These are phyloP conservation scores for Yoshiicerus persimilis DNA, from an alignment of 1,140 invertebrate species.

Conservation along the genomic window DNA sequence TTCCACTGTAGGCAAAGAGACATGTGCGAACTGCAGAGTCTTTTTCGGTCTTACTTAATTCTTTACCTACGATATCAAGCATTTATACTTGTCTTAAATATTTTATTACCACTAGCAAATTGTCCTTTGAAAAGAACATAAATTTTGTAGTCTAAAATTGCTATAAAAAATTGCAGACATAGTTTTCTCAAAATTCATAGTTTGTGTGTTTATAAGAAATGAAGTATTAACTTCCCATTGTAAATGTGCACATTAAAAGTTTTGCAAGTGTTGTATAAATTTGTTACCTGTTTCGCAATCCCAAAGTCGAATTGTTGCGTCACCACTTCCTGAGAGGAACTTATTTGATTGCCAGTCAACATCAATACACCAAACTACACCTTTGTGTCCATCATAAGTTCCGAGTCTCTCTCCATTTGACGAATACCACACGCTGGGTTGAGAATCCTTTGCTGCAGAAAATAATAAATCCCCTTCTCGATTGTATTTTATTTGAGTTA, in stretches of 20 bases:
- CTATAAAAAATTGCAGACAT: too few species aligned
- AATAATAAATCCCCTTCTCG: constrained; percentile 97
- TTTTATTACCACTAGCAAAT: too few species aligned
- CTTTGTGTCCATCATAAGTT: constrained; percentile 93
- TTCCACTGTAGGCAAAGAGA: constrained; percentile 89
- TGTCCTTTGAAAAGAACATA: constrained; percentile 53
- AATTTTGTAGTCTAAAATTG: constrained; percentile 54
- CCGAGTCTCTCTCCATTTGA: constrained; percentile 97
- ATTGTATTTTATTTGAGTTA: constrained; percentile 98
- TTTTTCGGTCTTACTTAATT: constrained; percentile 68
- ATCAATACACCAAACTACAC: constrained; percentile 97
- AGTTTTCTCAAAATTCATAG: too few species aligned
- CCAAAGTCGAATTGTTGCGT: constrained; percentile 86
- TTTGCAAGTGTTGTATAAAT: too few species aligned
- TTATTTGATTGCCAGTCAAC: constrained; percentile 92
- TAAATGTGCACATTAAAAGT: too few species aligned
- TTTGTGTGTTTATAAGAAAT: too few species aligned
- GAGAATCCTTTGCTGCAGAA: constrained; percentile 92
- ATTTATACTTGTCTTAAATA: too few species aligned
- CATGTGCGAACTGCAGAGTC: constrained; percentile 91
- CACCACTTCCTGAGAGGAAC: constrained; percentile 90
- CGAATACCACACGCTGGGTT: constrained; percentile 97
- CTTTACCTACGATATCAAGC: too few species aligned
- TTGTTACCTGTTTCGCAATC: constrained; percentile 75
- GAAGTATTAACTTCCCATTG: too few species aligned